Base-by-base conservation (phyloP, 2,113 vertebrate species). In the Pionites leucogaster region DNA sequence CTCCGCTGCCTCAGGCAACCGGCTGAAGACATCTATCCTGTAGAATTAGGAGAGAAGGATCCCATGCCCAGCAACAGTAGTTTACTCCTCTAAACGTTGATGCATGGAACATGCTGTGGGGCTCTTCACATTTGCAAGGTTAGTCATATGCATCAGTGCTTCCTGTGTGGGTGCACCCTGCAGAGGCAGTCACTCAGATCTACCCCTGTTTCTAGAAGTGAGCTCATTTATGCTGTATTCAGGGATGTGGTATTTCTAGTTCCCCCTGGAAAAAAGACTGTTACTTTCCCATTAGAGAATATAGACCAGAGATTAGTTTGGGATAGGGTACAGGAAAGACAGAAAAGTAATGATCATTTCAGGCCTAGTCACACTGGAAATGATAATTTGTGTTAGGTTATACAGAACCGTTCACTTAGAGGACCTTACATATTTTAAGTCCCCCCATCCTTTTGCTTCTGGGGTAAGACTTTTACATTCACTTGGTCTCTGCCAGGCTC, bases 81-180 rank as follows among this genome's bases (percentile, higher is more conserved):
- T 22, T 82, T 53, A 25, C 22, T 69, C 17, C 33, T 80, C 14
- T 33, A 50, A 42, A 35, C 0, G 0, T 1, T 75, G 12, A 9
- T 2, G 6, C 8, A 4, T 0, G 1, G 41, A 22, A 42, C 29
- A 7, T 0, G 0, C 29, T 60, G 47, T 2, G 7, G 33, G 33
- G 24, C 74, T 47, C 27, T 39, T 83, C 49, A 12, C 15, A 2
- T 37, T 60, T 74, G 35, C 53, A 62, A 53, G 50, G 67, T 68
- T 39, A 14, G 60, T 79, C 13, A 4, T 5, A 11, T 12, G 11
- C 47, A 49, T 7, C 44, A 8, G 37, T 4, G 39, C 5, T 35
- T 82, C 35, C 44, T 17, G 41, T 0, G 0, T 10, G n/a, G 15
- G 14, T 57, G 28, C 25, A 62, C 11, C 29, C 55, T 78, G 41